Base-by-base conservation (phyloP, 2,888 invertebrate genomes). In the Drosophila neutralis region DNA sequence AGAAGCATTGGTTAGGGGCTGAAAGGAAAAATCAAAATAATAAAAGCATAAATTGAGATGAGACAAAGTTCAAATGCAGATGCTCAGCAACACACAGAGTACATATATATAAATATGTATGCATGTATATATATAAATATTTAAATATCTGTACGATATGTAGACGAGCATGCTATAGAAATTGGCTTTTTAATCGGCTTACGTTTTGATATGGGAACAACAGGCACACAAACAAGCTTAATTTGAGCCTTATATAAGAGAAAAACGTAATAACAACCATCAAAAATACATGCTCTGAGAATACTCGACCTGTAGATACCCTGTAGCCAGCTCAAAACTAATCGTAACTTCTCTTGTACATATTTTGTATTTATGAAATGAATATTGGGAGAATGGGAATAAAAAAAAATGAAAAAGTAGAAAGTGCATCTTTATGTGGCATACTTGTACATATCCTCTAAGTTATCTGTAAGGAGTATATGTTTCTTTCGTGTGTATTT, bases 151-250 rank as follows among this genome's bases (percentile, higher is more conserved):
- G 63, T 56, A 76, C 27, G 77, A 63, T 67, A 18, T 63, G 61
- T 69, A 70, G 45, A 29, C 38, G 29, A 38, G 38, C 59, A 70
- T 75, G 57, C 64, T 82, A 82, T 82, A 78, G 82, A 82, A 89
- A 85, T 86, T 85, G 83, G 68, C 83, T 75, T 85, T 86, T 79
- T 85, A 88, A 85, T 85, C 85, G 87, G 85, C 81, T 85, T 85
- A 85, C 57, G 69, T 77, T 80, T 71, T 83, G 86, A 86, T 80
- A 88, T 85, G 81, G 73, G 73, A 68, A 79, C 76, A 80, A 80
- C 80, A 71, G 69, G 54, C 75, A 78, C 62, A 69, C 72, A 83
- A 80, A 88, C 82, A 83, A 76, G 84, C 84, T 87, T 87, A 84
- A 84, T 74, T 83, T 84, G 71, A 73, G 69, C 74, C 82, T 73